phyloP scores from a whole-genome alignment of 2,797 vertebrate species.

The Silurus aristotelis region DNA sequence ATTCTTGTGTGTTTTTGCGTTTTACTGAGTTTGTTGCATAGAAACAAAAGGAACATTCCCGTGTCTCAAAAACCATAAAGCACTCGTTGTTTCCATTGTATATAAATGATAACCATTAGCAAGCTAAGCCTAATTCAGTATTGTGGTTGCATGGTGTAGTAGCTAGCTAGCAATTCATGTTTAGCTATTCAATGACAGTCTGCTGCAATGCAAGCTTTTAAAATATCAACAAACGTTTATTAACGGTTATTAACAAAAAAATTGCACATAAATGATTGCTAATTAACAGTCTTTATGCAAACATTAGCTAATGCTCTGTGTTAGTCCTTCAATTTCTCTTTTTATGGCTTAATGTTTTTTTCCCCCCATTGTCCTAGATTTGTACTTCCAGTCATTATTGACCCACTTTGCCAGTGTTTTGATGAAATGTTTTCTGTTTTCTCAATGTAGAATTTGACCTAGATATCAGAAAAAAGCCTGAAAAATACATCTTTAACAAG shows the following conservation, averaged over 20 bases:
- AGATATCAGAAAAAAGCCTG: not conserved
- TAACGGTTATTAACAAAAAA: not conserved
- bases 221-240: not conserved
- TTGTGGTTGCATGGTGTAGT: not conserved
- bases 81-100: too few relatives aligned
- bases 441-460: not conserved
- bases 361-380: not conserved
- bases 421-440: not conserved
- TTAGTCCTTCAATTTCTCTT: not conserved
- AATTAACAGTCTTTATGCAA: not conserved
- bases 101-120: not conserved
- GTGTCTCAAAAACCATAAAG: too few relatives aligned
- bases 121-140: not conserved
- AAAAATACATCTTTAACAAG: not conserved
- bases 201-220: not conserved
- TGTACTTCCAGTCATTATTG: not conserved
- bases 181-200: not conserved
- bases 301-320: not conserved
- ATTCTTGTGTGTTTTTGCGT: too few relatives aligned
- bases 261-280: not conserved
- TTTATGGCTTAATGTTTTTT: not conserved
- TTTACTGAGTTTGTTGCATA: too few relatives aligned
- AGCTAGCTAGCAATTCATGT: not conserved
- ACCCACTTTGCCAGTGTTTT: not conserved
- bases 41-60: too few relatives aligned